Evolutionary conservation across 1,140 invertebrate genomes (phyloP), one percentile per base, ranked within the genome.

Genomic region (Aphidius ervi): DNA sequence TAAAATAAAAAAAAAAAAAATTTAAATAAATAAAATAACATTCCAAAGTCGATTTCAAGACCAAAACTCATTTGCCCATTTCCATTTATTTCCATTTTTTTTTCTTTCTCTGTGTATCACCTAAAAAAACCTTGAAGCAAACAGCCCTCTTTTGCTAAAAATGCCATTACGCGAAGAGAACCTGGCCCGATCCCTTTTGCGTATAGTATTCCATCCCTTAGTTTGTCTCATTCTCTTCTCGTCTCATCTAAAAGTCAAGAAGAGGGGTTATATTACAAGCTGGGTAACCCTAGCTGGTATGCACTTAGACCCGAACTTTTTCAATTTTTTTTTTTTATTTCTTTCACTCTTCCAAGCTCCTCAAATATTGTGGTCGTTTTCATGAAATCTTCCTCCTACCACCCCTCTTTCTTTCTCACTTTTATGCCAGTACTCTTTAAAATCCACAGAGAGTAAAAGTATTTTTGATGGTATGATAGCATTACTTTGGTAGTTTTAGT

Each of bases 201-300:
- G 41, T 53, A 9, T 59, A 40, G 43, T 53, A 47, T 42, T 40
- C 41, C 56, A 40, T 47, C 48, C 40, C 46, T 40, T 37, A 20
- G 41, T 8, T 46, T 39, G 16, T n/a, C 46, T 47, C 46, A 39
- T 37, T 43, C 40, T 41, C 5, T 10, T 50, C 37, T 61, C 52
- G 41, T 61, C 45, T 61, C 52, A 46, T 37, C 46, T 10, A 23
- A 39, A 40, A 55, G 55, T 16, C 49, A 55, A 54, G 45, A 23
- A 43, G 20, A 9, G 46, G 54, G 58, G 62, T 67, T 63, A 62
- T 63, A 63, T 67, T 67, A 65, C 66, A 63, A 54, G 47, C 59
- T 63, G 66, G 52, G 66, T 65, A 65, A 67, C 62, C 57, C 62
- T 61, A 64, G 56, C 64, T 54, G 46, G 43, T 54, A 39, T 67